Evolutionary conservation across 2,113 vertebrate genomes (phyloP), one percentile per base, ranked within the genome.

Genomic region (Onychostruthus taczanowskii): DNA sequence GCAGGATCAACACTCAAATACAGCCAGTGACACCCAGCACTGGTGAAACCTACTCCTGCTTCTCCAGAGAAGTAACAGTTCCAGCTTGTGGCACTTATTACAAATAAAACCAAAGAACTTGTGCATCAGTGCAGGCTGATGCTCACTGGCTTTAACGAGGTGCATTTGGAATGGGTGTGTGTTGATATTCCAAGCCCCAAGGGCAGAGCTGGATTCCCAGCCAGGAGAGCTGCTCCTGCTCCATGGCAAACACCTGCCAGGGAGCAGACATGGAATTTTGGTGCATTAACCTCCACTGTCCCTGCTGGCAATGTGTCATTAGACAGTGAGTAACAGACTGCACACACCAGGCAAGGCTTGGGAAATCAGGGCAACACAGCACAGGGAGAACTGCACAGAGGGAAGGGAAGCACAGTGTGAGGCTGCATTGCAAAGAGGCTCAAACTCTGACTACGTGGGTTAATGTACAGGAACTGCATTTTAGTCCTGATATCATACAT

Each of bases 181-280:
- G 64, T 8, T 15, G 41, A 21, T 61, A 75, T 37, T 49, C 86
- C 89, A 87, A 75, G 93, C 91, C 91, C 52, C 33, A 47, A 80
- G 90, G 90, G 88, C 91, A 95, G 90, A 81, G 70, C 1, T 55
- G 13, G 62, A 52, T 74, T 72, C 79, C 93, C 64, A 44, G 64
- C 67, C 76, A 49, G 91, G 39, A 37, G 94, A 95, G 89, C 93
- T 92, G 83, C 16, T 90, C 39, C 78, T 73, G 35, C 50, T 49
- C 63, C 33, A 11, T 1, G 21, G 43, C 83, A 63, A 88, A 81
- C 13, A 75, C 63, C 74, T 87, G 56, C 58, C 53, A 47, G 20
- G 3, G 56, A 87, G 41, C 68, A 72, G 74, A 68, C 26, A 2
- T 0, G 35, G 39, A 62, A 75, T 83, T 41, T 0, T 17, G 56